Percentiles rank a stretch among this genome's conserved stretches.
Evolutionary conservation across 2,888 invertebrate genomes (phyloP).

Genomic region (Morpho helenor): DNA sequence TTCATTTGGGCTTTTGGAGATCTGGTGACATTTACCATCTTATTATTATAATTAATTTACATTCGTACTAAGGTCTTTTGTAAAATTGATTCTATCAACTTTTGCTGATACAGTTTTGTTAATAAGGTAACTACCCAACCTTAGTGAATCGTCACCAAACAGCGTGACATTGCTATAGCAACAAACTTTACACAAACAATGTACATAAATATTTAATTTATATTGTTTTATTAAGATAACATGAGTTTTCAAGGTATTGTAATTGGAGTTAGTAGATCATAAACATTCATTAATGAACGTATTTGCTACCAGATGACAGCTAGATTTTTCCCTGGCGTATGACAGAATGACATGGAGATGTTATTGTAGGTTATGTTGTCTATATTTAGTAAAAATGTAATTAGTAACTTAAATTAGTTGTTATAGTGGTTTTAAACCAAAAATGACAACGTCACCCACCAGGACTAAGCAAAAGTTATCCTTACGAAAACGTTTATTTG

Average conservation of each 20-base stretch:
- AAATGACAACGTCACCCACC: slow-evolving; percentile 72
- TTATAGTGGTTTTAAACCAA: slow-evolving; percentile 57
- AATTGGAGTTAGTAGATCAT: neutral
- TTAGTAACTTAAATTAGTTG: slow-evolving; percentile 67
- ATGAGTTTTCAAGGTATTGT: neutral
- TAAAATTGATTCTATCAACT: too few species aligned
- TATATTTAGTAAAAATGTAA: slow-evolving; percentile 72
- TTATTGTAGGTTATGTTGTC: slow-evolving; percentile 64
- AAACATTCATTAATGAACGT: slow-evolving; percentile 25
- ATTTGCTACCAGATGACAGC: slow-evolving; percentile 23
- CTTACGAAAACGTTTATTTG: slow-evolving; percentile 69
- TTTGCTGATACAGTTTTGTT: too few species aligned
- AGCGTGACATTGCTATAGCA: slow-evolving; percentile 9
- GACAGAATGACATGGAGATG: slow-evolving; percentile 48
- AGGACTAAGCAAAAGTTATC: slow-evolving; percentile 72
- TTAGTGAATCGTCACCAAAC: neutral
- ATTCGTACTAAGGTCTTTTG: too few species aligned
- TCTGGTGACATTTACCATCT: too few species aligned
- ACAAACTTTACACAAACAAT: slow-evolving; percentile 13
- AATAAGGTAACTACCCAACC: too few species aligned
- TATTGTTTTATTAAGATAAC: too few species aligned
- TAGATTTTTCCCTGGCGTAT: slow-evolving; percentile 18
- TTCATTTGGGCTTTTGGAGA: too few species aligned
- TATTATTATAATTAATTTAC: too few species aligned
- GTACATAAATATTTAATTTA: neutral